These are phyloP conservation scores for Carabus problematicus DNA, from an alignment of 2,888 invertebrate species.

Conservation along the genomic window DNA sequence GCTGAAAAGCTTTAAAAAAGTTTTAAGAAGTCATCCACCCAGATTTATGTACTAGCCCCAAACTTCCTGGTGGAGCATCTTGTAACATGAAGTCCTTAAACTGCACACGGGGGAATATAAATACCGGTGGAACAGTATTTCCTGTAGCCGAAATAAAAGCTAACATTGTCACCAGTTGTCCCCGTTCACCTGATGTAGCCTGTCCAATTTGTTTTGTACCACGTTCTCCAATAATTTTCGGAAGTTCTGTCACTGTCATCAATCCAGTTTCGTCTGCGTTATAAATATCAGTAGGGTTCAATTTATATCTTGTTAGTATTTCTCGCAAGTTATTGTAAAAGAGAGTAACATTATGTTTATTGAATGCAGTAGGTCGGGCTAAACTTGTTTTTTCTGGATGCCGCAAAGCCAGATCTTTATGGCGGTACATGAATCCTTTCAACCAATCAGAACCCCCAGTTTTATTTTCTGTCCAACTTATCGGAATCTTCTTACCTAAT, in stretches of 20 bases:
- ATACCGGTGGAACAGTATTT: conserved; percentile 23
- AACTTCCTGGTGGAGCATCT: conserved; percentile 14
- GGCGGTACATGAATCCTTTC: conserved; percentile 43
- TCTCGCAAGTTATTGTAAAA: conserved; percentile 14
- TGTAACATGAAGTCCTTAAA: conserved; percentile 6
- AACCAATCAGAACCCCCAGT: conserved; percentile 43
- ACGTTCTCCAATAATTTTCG: conserved; percentile 5
- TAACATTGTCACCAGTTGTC: conserved; percentile 7
- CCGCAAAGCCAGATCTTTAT: conserved; percentile 38
- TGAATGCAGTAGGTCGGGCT: conserved; percentile 40
- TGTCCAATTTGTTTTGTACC: conserved; percentile 21
- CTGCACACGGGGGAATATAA: conserved; percentile 21
- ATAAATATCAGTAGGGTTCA: background rate
- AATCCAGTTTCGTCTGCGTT: conserved; percentile 23
- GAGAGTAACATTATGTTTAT: conserved; percentile 17
- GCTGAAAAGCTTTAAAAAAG: conserved; percentile 9
- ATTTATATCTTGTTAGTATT: conserved; percentile 4
- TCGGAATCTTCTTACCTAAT: no score
- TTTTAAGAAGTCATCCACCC: conserved; percentile 16
- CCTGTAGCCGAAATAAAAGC: conserved; percentile 10
- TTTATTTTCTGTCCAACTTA: no score
- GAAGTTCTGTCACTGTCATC: conserved; percentile 2
- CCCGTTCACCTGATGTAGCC: conserved; percentile 16
- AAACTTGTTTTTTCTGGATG: conserved; percentile 47
- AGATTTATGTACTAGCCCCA: conserved; percentile 2